Evolutionary conservation across 2,797 vertebrate species (phyloP), one percentile per base, ranked within the genome.

Genomic region (Neopelma chrysocephalum): DNA sequence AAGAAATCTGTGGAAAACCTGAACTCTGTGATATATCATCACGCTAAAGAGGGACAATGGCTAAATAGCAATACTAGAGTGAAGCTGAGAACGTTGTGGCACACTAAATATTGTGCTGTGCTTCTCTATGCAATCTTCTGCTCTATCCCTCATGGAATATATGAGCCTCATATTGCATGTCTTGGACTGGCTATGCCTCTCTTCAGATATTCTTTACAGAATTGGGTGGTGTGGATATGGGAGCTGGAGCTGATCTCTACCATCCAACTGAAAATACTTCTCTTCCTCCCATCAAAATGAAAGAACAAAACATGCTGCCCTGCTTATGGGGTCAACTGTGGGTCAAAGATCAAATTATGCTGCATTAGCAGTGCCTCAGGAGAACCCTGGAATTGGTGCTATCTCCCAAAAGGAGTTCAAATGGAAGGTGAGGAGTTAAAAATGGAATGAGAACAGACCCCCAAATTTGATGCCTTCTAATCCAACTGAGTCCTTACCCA

Each of bases 171-270:
- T 57, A 27, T 20, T 76, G 29, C 5, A 12, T 64, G 38, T 61
- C 31, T 82, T 82, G 64, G 23, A 36, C 23, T 79, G 76, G 32
- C 11, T 75, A 12, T 29, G 17, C 10, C 23, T 73, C 51, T 72
- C 13, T 53, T 87, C 27, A 76, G 31, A 20, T 43, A 36, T 23
- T 76, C 16, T 38, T 87, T 73, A 64, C 9, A 53, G 32, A 68
- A 48, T 0, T 64, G 23, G 19, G 22, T 2, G 5, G 4, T 27
- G 26, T 0, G 4, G 26, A 16, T 38, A 9, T 42, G 45, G 40
- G 26, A 71, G 15, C 26, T 92, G 65, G 50, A 71, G 34, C 11
- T 88, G 18, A 34, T 48, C 8, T 69, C 34, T 43, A 75, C 11
- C 47, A 22, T 27, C 7, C 31, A 72, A 15, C 19, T 73, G 56